Evolutionary conservation across 2,113 vertebrate species (phyloP).

Genomic region (Melanerpes aurifrons): DNA sequence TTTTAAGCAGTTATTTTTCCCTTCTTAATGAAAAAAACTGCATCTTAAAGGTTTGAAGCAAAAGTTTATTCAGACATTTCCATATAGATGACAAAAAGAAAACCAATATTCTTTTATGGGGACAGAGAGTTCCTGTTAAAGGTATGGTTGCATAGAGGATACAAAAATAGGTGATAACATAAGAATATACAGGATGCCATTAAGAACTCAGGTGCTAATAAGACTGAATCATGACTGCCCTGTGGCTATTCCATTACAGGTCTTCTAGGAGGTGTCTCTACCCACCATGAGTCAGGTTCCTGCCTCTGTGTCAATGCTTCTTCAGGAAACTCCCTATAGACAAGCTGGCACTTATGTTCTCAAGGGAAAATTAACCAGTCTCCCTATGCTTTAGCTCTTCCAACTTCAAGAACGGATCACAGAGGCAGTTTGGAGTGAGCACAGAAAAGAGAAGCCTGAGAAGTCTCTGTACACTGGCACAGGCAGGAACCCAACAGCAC

Average conservation of each 20-base stretch:
- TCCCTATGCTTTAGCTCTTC: background rate
- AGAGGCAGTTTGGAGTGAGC: background rate
- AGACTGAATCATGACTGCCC: conserved; percentile 34
- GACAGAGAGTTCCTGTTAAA: background rate
- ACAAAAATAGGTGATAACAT: conserved; percentile 23
- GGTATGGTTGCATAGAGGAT: background rate
- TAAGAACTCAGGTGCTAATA: conserved; percentile 43
- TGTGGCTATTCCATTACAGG: background rate
- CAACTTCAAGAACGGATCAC: background rate
- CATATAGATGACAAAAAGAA: background rate
- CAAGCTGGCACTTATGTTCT: background rate
- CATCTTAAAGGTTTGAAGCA: background rate
- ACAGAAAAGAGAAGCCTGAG: background rate
- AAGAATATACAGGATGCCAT: background rate
- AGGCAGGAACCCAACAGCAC: background rate
- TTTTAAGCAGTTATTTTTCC: background rate
- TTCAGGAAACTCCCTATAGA: conserved; percentile 15
- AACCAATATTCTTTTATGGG: background rate
- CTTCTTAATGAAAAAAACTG: background rate
- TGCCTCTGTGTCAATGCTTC: background rate
- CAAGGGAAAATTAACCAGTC: background rate
- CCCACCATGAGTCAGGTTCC: conserved; percentile 27
- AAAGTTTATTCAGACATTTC: background rate
- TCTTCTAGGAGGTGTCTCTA: conserved; percentile 28
- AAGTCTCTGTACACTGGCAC: background rate